Evolutionary conservation across 2,797 vertebrate species (phyloP), one percentile per base, ranked within the genome.

Genomic region (Craterocephalus amniculus): DNA sequence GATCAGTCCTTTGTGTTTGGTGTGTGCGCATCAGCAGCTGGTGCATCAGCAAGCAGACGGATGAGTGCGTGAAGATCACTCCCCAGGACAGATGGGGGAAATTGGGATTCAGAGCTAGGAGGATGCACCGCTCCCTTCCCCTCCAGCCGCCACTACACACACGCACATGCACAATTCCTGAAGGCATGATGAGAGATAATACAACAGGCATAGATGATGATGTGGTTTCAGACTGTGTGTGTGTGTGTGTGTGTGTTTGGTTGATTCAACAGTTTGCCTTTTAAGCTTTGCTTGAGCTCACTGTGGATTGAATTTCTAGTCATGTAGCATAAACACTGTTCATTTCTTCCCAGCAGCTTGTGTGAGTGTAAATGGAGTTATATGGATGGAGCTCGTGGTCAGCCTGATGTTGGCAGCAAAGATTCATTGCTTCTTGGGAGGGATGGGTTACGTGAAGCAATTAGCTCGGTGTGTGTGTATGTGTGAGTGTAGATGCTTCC

Each of bases 201-300:
- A 54, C 67, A 18, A 5, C 57, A 71, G 1, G 20, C 35, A 45
- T 2, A 22, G 62, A 73, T 52, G 54, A 72, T 81, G 79, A 58
- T 72, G 67, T 68, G 66, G 18, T 71, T 76, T 51, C 10, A 35
- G 34, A 24, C 7, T 14, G 1, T 55, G 36, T 68, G 63, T 62
- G 63, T 58, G 40, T 62, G 66, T 64, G 70, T 61, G 57, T 75
- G 74, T 38, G 72, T 58, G 69, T 6, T n/a, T n/a, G 40, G 51
- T 26, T 67, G 79, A 83, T 88, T 87, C 87, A 84, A 80, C 76
- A 84, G 79, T 91, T 89, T 84, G 74, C 43, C 43, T 72, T 31
- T 31, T 32, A n/a, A 52, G 58, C 69, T 79, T 48, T 2, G 8
- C 75, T 58, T 40, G 61, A 52, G 52, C 59, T 38, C 36, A 10